Evolutionary conservation across 2,113 vertebrate species (phyloP).

Genomic region (Rana temporaria): DNA sequence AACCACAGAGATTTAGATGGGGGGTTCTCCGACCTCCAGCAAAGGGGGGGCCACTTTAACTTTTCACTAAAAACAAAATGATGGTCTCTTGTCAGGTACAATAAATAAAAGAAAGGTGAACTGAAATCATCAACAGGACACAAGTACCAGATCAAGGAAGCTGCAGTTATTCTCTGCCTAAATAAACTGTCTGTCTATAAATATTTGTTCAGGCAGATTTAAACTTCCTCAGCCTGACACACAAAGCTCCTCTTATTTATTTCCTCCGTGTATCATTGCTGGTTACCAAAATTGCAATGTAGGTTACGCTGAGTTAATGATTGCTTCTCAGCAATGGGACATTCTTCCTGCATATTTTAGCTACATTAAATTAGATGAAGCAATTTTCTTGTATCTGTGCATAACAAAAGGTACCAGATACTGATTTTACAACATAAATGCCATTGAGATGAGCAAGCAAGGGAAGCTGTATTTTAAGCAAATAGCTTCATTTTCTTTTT

Average conservation of each 20-base stretch:
- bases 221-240: constrained; percentile 49
- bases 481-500: neutral
- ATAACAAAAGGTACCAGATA: constrained; percentile 8
- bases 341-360: constrained; percentile 27
- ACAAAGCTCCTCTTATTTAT: constrained; percentile 25
- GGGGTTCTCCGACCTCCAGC: too few relatives aligned
- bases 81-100: neutral
- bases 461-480: neutral
- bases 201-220: constrained; percentile 47
- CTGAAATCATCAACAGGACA: constrained; percentile 2
- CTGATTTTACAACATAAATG: constrained; percentile 17
- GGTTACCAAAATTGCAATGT: constrained; percentile 51
- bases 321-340: neutral
- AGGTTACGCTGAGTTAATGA: constrained; percentile 47
- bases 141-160: constrained; percentile 23
- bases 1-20: too few relatives aligned
- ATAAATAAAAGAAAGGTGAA: neutral
- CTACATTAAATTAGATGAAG: constrained; percentile 5
- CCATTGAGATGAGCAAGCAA: neutral
- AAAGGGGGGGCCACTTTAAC: too few relatives aligned
- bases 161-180: neutral
- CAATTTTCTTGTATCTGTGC: neutral
- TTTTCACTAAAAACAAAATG: too few relatives aligned
- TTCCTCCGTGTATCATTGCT: constrained; percentile 42
- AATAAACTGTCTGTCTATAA: constrained; percentile 40